Percentiles rank a stretch among this genome's conserved stretches.
Conservation (phyloP, 2,888 invertebrate genomes). For the Drosophila recens region DNA sequence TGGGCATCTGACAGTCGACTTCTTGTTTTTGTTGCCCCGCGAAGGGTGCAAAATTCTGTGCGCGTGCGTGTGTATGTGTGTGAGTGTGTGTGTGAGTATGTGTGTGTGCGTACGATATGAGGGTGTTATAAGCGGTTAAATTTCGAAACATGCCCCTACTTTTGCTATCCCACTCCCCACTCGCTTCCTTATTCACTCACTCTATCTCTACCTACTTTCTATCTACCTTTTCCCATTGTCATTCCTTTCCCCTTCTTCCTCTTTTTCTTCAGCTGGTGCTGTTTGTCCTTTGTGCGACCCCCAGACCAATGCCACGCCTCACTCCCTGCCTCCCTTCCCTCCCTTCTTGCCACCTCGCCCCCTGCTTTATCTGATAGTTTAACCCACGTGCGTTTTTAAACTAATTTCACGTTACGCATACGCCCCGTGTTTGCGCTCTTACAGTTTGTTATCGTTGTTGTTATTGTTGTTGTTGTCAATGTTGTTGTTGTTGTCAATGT, state of each 20-base stretch:
- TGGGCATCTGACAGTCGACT: background rate
- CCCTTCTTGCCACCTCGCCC: background rate
- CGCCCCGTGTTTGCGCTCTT: constrained; percentile 33
- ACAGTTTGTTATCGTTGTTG: constrained; percentile 26
- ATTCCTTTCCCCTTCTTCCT: background rate
- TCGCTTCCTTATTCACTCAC: background rate
- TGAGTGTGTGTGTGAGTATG: constrained; percentile 23
- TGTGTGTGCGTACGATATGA: constrained; percentile 35
- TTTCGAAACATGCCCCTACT: constrained; percentile 55
- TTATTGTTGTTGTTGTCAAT: constrained; percentile 23
- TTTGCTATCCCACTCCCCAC: constrained; percentile 5
- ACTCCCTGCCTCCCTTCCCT: background rate
- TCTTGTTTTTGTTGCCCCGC: constrained; percentile 14
- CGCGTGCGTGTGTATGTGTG: constrained; percentile 21
- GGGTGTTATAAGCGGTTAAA: constrained; percentile 80
- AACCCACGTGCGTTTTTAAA: constrained; percentile 49
- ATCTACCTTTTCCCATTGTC: constrained; percentile 52
- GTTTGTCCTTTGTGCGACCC: constrained; percentile 76
- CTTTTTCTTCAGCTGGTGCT: constrained; percentile 1
- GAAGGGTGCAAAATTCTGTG: constrained; percentile 46
- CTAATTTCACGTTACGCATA: constrained; percentile 75
- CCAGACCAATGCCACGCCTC: constrained; percentile 51
- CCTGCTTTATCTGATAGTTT: constrained; percentile 1
- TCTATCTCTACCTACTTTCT: background rate
- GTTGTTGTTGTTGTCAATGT: constrained; percentile 20